These are phyloP conservation scores for Latrodectus elegans DNA, from an alignment of 2,888 invertebrate genomes.

Conservation along the genomic window DNA sequence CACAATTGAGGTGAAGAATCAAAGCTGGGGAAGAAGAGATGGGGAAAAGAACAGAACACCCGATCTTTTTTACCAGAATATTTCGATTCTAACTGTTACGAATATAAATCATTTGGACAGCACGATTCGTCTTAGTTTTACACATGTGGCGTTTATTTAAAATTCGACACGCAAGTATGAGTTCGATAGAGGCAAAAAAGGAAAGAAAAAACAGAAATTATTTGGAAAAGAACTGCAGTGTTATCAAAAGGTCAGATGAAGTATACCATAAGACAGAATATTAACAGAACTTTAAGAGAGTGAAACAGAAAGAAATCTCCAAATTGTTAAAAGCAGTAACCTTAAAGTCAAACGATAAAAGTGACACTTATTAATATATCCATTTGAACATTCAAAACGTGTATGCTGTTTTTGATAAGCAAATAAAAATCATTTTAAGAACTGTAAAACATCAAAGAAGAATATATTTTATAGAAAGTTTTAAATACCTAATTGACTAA, in stretches of 20 bases:
- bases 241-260: constrained; percentile 18
- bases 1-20: constrained; percentile 18
- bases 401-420: no score
- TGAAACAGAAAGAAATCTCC: no score
- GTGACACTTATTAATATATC: no score
- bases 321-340: no score
- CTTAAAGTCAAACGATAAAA: no score
- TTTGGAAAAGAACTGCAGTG: constrained; percentile 20
- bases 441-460: no score
- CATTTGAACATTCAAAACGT: no score
- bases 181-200: background rate
- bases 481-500: no score
- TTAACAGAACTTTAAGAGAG: no score
- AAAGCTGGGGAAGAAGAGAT: constrained; percentile 9
- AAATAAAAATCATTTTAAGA: no score
- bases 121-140: constrained; percentile 64
- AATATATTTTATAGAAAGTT: no score
- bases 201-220: constrained; percentile 14
- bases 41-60: constrained; percentile 4
- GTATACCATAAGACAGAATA: no score
- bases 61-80: constrained; percentile 32
- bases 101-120: constrained; percentile 66
- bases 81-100: constrained; percentile 48
- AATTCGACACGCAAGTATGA: constrained; percentile 54
- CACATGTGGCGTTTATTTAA: constrained; percentile 35